Evolutionary conservation across 2,113 vertebrate species (phyloP), one percentile per base, ranked within the genome.

Genomic region (Thamnaconus septentrionalis): DNA sequence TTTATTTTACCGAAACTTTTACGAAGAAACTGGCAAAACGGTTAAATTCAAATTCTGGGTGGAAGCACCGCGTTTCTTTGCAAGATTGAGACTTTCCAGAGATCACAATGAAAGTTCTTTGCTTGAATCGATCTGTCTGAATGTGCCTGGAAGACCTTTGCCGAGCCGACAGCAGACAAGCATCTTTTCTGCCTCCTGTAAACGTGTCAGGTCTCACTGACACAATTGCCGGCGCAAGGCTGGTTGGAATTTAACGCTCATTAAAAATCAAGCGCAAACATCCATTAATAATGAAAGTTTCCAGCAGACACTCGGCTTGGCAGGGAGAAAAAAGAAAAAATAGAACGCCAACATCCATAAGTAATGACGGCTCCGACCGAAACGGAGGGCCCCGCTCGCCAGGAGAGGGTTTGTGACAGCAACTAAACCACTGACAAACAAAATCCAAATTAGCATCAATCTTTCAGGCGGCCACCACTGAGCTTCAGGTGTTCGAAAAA

Each of bases 381-480:
- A 31, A 78, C 57, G 61, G 54, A 83, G 45, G 57, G 66, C 62
- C 69, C 61, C 52, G 70, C 69, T 66, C 18, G 18, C 18, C 48
- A 50, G 64, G 73, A 84, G 75, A 82, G 73, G 9, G 40, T 53
- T 61, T 77, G 66, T 83, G 86, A 89, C 87, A 86, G 80, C 75
- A 71, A 81, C 87, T 85, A 86, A 88, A 86, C 85, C 88, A 84
- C 85, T 87, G 86, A 88, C 86, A 87, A 90, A 86, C 76, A 73
- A 76, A 85, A 89, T 87, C 74, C 76, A 71, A 91, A 90, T 90
- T 81, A 89, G 81, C 76, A 89, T 90, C 85, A 87, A 80, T 86
- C 80, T 88, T 66, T 42, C 52, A 67, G 69, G 78, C 71, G 70
- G 43, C 76, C 71, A 71, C 87, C 75, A 65, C 79, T 59, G 79